phyloP scores from a whole-genome alignment of 1,140 invertebrate species.

The Drosophila dunni region DNA sequence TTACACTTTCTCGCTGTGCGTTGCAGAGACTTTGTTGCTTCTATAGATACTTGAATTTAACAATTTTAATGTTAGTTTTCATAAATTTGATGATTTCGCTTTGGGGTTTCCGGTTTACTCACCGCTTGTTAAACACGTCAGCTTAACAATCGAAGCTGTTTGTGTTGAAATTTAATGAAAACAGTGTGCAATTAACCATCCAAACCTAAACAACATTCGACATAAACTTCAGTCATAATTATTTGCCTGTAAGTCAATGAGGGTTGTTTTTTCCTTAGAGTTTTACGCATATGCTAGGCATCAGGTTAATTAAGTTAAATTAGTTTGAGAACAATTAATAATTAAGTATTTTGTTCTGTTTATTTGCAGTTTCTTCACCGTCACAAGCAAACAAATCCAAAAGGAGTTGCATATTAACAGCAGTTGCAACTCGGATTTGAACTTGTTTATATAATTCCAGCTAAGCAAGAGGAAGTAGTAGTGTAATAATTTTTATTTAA shows the following conservation, averaged over 20 bases:
- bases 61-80: constrained; percentile 32
- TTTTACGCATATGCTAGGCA: constrained; percentile 20
- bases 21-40: constrained; percentile 4
- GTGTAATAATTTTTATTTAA: constrained; percentile 15
- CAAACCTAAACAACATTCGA: constrained; percentile 42
- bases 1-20: constrained; percentile 29
- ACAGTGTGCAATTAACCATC: constrained; percentile 34
- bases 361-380: constrained; percentile 64
- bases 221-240: constrained; percentile 27
- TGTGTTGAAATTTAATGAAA: constrained; percentile 18
- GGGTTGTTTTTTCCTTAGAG: constrained; percentile 12
- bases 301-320: constrained; percentile 26
- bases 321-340: constrained; percentile 5
- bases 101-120: constrained; percentile 31
- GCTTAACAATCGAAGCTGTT: constrained; percentile 23
- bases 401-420: constrained; percentile 58
- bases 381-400: constrained; percentile 60
- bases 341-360: constrained; percentile 9
- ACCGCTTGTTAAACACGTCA: constrained; percentile 40
- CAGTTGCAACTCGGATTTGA: constrained; percentile 75
- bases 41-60: constrained; percentile 16
- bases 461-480: constrained; percentile 48
- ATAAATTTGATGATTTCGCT: constrained; percentile 35
- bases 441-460: constrained; percentile 67
- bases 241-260: constrained; percentile 21